Base-by-base conservation (phyloP, 2,888 invertebrate species). In the Dasysyrphus tricinctus region DNA sequence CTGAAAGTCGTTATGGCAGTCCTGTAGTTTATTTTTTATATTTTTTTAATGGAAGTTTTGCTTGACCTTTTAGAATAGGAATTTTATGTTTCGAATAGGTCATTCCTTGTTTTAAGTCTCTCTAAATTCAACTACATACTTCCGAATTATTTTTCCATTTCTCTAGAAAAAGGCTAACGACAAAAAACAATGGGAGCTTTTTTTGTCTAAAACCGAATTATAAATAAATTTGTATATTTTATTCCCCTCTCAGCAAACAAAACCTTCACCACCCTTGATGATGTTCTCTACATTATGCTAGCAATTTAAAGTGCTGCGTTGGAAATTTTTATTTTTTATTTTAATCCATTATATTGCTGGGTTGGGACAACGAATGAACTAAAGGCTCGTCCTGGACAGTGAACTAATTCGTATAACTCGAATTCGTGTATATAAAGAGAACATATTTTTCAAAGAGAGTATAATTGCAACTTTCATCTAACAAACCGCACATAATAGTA, bases 391-490 rank as follows among this genome's bases (percentile, higher is more conserved):
- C 37, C 19, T 51, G 51, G 39, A n/a, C 5, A 4, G 0, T 37
- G 24, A 51, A 49, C 44, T 19, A 54, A 72, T 72, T n/a, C 78
- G 7, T n/a, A 73, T 65, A 63, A 29, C 47, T 65, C 57, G 57
- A 56, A 78, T 56, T 54, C 32, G 19, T 54, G n/a, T 51, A 24
- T 29, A 51, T 29, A 54, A 12, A 19, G 24, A 54, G 24, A 54
- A 69, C 69, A 39, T 57, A 57, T 79, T 73, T 79, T 73, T 61
- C 65, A 65, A 65, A 56, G 72, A 54, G 14, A 69, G 7, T 51
- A 73, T 79, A 79, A 79, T 79, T 73, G 72, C 73, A 79, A 57
- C 72, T 79, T 79, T 79, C 65, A 72, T 72, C 79, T 79, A 79
- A 79, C 79, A 73, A 73, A 73, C 79, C 78, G 63, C 78, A 63